phyloP scores from a whole-genome alignment of 2,113 vertebrate genomes.

The Poicephalus gulielmi region DNA sequence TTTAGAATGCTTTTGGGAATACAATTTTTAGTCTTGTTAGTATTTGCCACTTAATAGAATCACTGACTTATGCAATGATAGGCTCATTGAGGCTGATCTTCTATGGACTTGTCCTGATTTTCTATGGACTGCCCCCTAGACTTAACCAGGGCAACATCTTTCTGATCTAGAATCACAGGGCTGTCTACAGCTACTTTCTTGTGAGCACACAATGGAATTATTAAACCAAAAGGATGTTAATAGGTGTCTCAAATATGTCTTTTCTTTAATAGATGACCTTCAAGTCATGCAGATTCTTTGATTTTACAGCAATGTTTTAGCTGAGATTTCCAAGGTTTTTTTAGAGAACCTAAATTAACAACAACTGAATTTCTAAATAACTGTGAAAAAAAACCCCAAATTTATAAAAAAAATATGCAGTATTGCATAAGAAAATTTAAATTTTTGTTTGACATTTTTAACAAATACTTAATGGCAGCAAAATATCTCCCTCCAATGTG shows the following conservation, averaged over 20 bases:
- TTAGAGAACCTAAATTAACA: neutral
- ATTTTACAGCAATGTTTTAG: neutral
- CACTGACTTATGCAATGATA: neutral
- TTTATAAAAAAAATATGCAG: neutral
- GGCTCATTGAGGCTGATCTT: neutral
- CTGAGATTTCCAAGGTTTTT: neutral
- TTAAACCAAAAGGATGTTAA: neutral
- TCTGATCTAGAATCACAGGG: neutral
- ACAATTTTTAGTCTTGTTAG: neutral
- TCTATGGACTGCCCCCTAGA: neutral
- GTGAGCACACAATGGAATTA: neutral
- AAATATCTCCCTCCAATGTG: neutral
- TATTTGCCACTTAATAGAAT: neutral
- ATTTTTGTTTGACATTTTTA: neutral
- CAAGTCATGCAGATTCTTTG: neutral
- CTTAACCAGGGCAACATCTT: neutral
- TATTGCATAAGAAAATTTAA: neutral
- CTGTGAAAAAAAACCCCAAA: neutral
- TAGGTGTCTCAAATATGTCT: neutral
- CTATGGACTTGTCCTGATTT: neutral
- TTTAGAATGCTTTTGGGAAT: fast-evolving
- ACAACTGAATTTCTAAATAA: neutral
- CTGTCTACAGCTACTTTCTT: neutral
- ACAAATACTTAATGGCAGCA: neutral
- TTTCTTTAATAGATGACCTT: neutral